Evolutionary conservation across 2,888 invertebrate genomes (phyloP), one percentile per base, ranked within the genome.

Genomic region (Drosophila anomalata): DNA sequence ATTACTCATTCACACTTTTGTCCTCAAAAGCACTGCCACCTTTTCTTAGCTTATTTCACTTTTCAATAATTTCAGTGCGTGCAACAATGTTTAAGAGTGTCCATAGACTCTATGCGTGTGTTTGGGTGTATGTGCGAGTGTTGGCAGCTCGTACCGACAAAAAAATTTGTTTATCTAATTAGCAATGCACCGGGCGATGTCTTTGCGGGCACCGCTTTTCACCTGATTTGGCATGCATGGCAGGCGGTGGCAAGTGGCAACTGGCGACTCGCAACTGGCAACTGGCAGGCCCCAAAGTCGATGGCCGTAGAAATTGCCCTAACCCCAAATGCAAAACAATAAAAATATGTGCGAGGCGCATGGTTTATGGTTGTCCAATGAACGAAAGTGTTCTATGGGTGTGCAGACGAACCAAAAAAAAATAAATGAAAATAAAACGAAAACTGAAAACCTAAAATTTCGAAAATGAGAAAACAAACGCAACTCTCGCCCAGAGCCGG

Each of bases 1-100:
- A 67, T 68, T 44, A n/a, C 1, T 11, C 1, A 48, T 42, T 41
- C 61, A 24, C 2, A 24, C 42, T 31, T 20, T 12, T 9, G 36
- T 8, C 0, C 31, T 9, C n/a, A 8, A 1, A 5, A 12, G 3
- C 20, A 2, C 12, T 31, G 48, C 48, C 51, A 58, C 58, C 58
- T 67, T 52, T 42, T 52, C 31, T 12, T 46, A 36, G 58, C 51
- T 54, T 60, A 47, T 58, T 83, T 86, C 80, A 83, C 86, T 83
- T 86, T 83, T 83, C 77, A 87, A 84, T 81, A 84, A 83, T 84
- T 79, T 71, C 72, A 74, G 77, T 81, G 82, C 87, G 87, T 84
- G 87, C 85, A 82, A 85, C 82, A 84, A 87, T 84, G 87, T 83
- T 50, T 53, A 52, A 59, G 36, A n/a, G 36, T 36, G n/a, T 36